Percentiles rank a stretch among this genome's conserved stretches.
Evolutionary conservation across 1,140 invertebrate genomes (phyloP).

Genomic region (Pseudomyrmex pallidus): DNA sequence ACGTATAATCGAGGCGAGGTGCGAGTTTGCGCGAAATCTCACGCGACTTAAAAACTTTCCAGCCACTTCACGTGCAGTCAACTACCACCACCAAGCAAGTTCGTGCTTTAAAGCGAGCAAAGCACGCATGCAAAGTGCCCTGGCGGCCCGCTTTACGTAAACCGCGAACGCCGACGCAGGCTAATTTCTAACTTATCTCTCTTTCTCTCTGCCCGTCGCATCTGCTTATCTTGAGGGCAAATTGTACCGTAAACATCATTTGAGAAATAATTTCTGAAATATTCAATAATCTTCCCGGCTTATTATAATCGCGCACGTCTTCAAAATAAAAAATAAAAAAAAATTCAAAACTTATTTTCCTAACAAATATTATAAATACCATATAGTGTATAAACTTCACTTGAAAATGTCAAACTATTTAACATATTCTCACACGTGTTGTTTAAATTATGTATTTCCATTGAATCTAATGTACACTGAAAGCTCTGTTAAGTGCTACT

Average conservation of each 20-base stretch:
- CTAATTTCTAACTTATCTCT: slow-evolving; percentile 42
- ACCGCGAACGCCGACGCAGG: slow-evolving; percentile 14
- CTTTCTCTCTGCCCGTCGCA: neutral
- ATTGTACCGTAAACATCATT: slow-evolving; percentile 31
- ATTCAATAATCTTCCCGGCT: no score
- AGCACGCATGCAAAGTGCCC: slow-evolving; percentile 35
- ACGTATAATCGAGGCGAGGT: slow-evolving; percentile 30
- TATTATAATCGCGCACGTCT: no score
- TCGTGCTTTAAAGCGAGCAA: slow-evolving; percentile 35
- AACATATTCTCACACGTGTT: no score
- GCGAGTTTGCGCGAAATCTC: slow-evolving; percentile 33
- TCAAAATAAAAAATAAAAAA: no score
- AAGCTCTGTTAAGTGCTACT: no score
- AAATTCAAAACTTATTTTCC: no score
- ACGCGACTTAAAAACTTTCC: slow-evolving; percentile 52
- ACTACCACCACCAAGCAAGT: slow-evolving; percentile 19
- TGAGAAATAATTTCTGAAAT: slow-evolving; percentile 23
- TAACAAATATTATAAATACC: no score
- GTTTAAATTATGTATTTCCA: no score
- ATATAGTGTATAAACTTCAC: no score
- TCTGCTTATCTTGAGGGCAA: slow-evolving; percentile 38
- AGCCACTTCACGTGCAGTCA: slow-evolving; percentile 32
- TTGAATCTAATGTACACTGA: no score
- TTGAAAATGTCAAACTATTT: no score
- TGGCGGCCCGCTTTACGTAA: slow-evolving; percentile 22